phyloP scores from a whole-genome alignment of 2,797 vertebrate species.

The Menidia menidia region DNA sequence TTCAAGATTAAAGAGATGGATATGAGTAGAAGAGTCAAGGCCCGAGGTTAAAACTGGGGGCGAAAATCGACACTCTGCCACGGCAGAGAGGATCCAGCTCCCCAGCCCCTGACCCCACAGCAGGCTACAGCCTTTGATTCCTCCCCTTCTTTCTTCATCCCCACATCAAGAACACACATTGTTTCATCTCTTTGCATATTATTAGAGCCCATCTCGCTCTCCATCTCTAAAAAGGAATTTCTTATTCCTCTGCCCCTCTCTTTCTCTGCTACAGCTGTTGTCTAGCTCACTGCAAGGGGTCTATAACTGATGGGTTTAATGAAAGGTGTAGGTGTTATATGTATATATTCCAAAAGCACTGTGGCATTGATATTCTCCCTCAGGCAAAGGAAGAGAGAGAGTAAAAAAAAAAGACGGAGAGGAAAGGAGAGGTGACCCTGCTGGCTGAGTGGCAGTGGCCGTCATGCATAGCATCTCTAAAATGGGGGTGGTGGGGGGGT shows the following conservation, averaged over 20 bases:
- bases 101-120: constrained; percentile 92
- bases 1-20: constrained; percentile 79
- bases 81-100: constrained; percentile 88
- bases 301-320: constrained; percentile 89
- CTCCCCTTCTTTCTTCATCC: constrained; percentile 81
- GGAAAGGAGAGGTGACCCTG: constrained; percentile 81
- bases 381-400: constrained; percentile 77
- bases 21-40: constrained; percentile 74
- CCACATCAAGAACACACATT: constrained; percentile 90
- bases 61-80: constrained; percentile 90
- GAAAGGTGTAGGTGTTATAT: constrained; percentile 77
- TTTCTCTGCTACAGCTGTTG: constrained; percentile 72
- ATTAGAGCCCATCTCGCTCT: constrained; percentile 86
- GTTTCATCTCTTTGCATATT: constrained; percentile 90
- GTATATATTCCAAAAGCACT: constrained; percentile 88
- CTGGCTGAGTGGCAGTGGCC: constrained; percentile 85
- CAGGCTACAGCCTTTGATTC: constrained; percentile 94
- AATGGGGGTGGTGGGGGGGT: constrained; percentile 75
- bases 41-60: constrained; percentile 77
- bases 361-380: constrained; percentile 88
- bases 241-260: constrained; percentile 64
- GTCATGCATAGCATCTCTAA: constrained; percentile 85
- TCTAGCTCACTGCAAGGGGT: constrained; percentile 86
- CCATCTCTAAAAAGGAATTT: constrained; percentile 88
- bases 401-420: constrained; percentile 53